phyloP scores from a whole-genome alignment of 2,113 vertebrate genomes.

The Dicrurus megarhynchus region DNA sequence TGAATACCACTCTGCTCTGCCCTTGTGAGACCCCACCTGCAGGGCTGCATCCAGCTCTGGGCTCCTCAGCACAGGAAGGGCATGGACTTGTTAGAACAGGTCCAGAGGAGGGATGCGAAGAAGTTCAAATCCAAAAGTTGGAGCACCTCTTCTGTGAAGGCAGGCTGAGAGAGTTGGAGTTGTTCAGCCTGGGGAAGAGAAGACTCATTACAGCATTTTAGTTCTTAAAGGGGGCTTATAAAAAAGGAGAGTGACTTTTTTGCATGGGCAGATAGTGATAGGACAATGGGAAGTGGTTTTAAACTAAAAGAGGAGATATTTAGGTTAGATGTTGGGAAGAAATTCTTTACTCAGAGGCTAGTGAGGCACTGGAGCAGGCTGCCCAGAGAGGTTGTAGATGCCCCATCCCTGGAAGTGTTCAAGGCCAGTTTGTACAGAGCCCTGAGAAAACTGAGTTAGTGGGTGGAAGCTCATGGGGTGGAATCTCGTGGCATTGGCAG shows the following conservation, averaged over 20 bases:
- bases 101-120: background rate
- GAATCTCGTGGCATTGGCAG: background rate
- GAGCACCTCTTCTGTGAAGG: background rate
- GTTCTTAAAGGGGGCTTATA: background rate
- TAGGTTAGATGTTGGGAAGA: background rate
- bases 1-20: background rate
- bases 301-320: background rate
- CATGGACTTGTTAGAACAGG: background rate
- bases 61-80: background rate
- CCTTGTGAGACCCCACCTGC: background rate
- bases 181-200: background rate
- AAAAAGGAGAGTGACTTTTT: background rate
- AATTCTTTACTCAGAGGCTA: background rate
- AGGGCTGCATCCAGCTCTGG: background rate
- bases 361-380: background rate
- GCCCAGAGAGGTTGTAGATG: background rate
- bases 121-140: background rate
- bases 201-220: background rate
- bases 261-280: background rate
- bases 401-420: background rate
- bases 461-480: background rate
- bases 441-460: background rate
- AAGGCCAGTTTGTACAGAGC: background rate
- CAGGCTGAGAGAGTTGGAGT: background rate
- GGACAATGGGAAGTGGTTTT: background rate